Evolutionary conservation across 2,888 invertebrate species (phyloP), one percentile per base, ranked within the genome.

Genomic region (Pristionchus japonicus): DNA sequence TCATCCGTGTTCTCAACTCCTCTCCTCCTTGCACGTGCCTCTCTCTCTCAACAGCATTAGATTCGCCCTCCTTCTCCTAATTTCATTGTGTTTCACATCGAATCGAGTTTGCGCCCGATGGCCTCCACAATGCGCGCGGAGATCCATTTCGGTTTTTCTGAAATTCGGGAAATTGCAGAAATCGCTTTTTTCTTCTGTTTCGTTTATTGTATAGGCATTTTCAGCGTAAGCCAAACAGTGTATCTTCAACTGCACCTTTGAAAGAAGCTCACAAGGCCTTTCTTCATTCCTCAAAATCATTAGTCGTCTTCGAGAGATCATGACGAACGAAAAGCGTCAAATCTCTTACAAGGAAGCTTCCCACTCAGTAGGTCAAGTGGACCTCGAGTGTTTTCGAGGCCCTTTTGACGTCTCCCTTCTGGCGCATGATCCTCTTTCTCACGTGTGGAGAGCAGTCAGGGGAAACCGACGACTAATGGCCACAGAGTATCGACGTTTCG

Each of bases 41-140:
- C 57, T 57, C 57, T n/a, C n/a, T n/a, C n/a, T n/a, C n/a, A n/a
- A 37, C 31, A 34, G 67, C 37, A 77, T 77, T 77, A 47, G 77
- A 43, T 43, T 77, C 43, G n/a, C n/a, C 40, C n/a, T 27, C 43
- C 40, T 74, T 15, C 23, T 70, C 70, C 77, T 77, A 77, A 77
- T 77, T 77, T 43, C 43, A 77, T 77, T 77, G 43, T 57, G 77
- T 77, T 77, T 77, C 77, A 47, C 77, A 43, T 27, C 74, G 37
- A 77, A 77, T 77, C 77, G 77, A 77, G 77, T 77, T 77, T 77
- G 77, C 43, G 70, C 70, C 34, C 61, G n/a, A 31, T 77, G 23
- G 77, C 43, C 34, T 37, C 31, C 64, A 64, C 64, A 34, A 64
- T 64, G 64, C 31, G 1, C 31, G n/a, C n/a, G n/a, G n/a, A n/a